Percentiles rank a stretch among this genome's conserved stretches.
phyloP scores from a whole-genome alignment of 2,113 vertebrate genomes.

The Atlantisia rogersi region DNA sequence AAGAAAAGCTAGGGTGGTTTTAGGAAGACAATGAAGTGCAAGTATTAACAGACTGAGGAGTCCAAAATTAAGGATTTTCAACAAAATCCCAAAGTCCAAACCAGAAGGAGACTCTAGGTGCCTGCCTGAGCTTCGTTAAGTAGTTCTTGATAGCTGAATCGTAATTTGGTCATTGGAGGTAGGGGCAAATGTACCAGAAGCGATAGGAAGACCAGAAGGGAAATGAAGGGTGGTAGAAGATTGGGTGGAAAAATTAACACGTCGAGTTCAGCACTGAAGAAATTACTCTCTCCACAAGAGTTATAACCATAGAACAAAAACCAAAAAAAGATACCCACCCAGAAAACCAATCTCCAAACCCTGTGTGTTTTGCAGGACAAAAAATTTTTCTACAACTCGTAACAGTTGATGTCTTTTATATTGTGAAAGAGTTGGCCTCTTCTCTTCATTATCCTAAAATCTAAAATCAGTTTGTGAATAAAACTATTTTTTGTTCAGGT shows the following conservation, averaged over 20 bases:
- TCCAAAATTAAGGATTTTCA: not conserved
- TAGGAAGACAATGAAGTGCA: not conserved
- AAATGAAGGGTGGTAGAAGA: slow-evolving; percentile 52
- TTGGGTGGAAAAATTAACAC: slow-evolving; percentile 30
- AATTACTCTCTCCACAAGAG: not conserved
- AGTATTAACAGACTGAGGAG: not conserved
- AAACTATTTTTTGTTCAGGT: not conserved
- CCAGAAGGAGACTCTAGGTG: not conserved
- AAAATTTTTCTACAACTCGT: not conserved
- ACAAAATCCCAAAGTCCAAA: not conserved
- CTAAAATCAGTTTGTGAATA: not conserved
- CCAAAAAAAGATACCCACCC: not conserved
- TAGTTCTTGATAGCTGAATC: not conserved
- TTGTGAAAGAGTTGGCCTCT: not conserved
- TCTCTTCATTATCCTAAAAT: not conserved
- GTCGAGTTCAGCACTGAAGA: not conserved
- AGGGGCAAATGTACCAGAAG: slow-evolving; percentile 39
- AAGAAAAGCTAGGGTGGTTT: not conserved
- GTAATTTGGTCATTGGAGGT: not conserved
- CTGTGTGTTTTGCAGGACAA: not conserved
- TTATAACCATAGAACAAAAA: slow-evolving; percentile 2
- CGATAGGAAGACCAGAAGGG: not conserved
- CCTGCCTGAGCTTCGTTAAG: not conserved
- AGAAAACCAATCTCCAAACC: not conserved
- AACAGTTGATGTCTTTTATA: not conserved